Conservation (phyloP, 2,888 invertebrate genomes). For the Lepidochrysops patricia region DNA sequence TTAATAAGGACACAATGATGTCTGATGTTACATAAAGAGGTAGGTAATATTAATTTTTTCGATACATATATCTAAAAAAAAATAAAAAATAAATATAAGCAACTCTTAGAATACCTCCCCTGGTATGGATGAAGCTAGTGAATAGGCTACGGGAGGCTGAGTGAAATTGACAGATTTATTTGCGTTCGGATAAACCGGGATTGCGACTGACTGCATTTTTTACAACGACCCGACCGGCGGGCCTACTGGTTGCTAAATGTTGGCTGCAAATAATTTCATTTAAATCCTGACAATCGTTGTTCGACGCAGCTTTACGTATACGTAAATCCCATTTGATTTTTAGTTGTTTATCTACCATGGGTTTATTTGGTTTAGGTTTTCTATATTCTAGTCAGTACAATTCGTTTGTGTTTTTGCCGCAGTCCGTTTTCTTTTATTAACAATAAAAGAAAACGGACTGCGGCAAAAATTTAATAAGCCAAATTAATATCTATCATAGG, state of each 20-base stretch:
- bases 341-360: background rate
- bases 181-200: conserved; percentile 57
- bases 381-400: background rate
- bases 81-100: conserved; percentile 18
- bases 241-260: conserved; percentile 23
- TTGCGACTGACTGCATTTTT: conserved; percentile 60
- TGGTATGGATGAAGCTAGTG: conserved; percentile 28
- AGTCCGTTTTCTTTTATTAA: too few relatives aligned
- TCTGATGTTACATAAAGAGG: too few relatives aligned
- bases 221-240: conserved; percentile 39
- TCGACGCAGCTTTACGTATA: conserved; percentile 4
- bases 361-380: background rate
- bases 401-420: too few relatives aligned
- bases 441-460: too few relatives aligned
- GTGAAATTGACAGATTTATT: conserved; percentile 74
- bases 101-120: conserved; percentile 24
- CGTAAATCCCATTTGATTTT: background rate
- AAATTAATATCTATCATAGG: too few relatives aligned
- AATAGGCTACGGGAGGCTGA: conserved; percentile 52
- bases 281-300: conserved; percentile 27
- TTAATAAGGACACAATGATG: too few relatives aligned
- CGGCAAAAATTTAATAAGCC: too few relatives aligned
- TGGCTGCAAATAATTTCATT: conserved; percentile 32
- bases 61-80: background rate
- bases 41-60: too few relatives aligned